Evolutionary conservation across 2,797 vertebrate species (phyloP).

Genomic region (Anisognathus igniventris): DNA sequence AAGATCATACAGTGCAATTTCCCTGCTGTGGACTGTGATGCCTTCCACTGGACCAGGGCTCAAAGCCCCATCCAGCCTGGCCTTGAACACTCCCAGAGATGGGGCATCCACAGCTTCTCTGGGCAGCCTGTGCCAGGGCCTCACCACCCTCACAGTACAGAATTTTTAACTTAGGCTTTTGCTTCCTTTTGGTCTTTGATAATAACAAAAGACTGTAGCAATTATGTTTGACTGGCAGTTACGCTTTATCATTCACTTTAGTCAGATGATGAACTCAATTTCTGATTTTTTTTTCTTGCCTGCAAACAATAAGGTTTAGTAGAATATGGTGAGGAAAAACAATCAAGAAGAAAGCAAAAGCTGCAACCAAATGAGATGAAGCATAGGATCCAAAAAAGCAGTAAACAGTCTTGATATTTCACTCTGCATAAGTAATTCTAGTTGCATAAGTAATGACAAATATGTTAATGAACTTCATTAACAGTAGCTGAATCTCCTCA

Average conservation of each 20-base stretch:
- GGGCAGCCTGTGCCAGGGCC: not conserved
- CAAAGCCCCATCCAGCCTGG: not conserved
- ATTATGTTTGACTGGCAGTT: not conserved
- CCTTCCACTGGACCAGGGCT: not conserved
- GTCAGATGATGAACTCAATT: not conserved
- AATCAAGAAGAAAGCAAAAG: not conserved
- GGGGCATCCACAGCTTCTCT: not conserved
- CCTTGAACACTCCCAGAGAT: not conserved
- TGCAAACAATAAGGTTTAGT: not conserved
- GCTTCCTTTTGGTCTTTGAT: not conserved
- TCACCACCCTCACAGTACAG: not conserved
- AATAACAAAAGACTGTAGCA: not conserved
- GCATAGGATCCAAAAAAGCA: not conserved
- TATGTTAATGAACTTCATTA: not conserved
- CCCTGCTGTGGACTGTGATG: fast-evolving
- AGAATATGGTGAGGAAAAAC: not conserved
- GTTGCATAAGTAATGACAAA: not conserved
- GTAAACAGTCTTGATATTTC: not conserved
- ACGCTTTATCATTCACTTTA: not conserved
- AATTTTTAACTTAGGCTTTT: not conserved
- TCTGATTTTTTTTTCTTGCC: not conserved
- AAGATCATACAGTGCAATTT: not conserved
- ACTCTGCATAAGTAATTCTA: not conserved
- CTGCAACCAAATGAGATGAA: not conserved
- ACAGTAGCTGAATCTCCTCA: not conserved